These are phyloP conservation scores for Hemistola chrysoprasaria DNA, from an alignment of 2,888 invertebrate species.

Conservation along the genomic window DNA sequence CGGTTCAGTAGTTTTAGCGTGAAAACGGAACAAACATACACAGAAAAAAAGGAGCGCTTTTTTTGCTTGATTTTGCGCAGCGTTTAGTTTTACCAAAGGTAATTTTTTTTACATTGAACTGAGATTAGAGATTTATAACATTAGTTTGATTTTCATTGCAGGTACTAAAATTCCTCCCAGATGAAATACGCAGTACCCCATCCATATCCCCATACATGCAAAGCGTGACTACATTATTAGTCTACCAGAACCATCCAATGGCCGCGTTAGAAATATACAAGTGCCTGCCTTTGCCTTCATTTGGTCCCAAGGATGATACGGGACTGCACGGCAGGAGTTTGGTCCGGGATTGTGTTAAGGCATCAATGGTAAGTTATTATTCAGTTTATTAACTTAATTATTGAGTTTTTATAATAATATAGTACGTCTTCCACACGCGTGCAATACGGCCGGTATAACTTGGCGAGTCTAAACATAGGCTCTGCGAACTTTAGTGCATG, in stretches of 20 bases:
- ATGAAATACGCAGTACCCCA: constrained; percentile 48
- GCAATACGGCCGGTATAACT: too few relatives aligned
- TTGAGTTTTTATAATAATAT: too few relatives aligned
- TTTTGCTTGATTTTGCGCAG: too few relatives aligned
- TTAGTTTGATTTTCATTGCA: constrained; percentile 37
- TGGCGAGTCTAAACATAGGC: too few relatives aligned
- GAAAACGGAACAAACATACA: too few relatives aligned
- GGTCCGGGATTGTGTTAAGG: constrained; percentile 82
- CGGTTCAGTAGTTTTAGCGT: too few relatives aligned
- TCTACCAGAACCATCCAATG: constrained; percentile 71
- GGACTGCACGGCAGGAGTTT: constrained; percentile 81
- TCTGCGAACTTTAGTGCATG: too few relatives aligned
- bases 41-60: too few relatives aligned
- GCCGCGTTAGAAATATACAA: constrained; percentile 77
- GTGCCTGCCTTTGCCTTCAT: constrained; percentile 66
- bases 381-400: not conserved
- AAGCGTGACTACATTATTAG: constrained; percentile 75
- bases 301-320: constrained; percentile 73
- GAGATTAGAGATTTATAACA: too few relatives aligned
- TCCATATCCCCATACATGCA: constrained; percentile 74
- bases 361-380: constrained; percentile 62
- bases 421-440: too few relatives aligned
- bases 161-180: constrained; percentile 59
- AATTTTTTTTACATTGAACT: too few relatives aligned
- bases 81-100: too few relatives aligned